Evolutionary conservation across 1,140 invertebrate genomes (phyloP), one percentile per base, ranked within the genome.

Genomic region (Pectinophora gossypiella): DNA sequence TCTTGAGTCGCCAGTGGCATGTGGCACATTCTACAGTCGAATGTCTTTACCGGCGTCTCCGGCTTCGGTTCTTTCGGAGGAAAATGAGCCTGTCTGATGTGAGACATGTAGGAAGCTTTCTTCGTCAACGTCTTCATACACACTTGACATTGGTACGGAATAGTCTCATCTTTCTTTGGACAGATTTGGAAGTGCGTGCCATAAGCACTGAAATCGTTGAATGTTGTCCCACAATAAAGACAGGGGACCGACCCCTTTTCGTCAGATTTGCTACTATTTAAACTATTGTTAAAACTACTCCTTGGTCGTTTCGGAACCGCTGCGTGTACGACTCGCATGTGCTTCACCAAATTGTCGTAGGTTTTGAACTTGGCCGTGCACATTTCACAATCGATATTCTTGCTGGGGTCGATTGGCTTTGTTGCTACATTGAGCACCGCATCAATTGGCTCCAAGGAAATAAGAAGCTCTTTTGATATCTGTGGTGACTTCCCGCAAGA

Each of bases 21-120:
- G 18, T 49, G 59, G 45, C 87, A 89, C 57, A 87, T 76, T 19
- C 81, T 68, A 59, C 87, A 89, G 21, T 76, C 65, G 22, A 71
- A 71, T 19, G 32, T 15, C 23, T 52, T 56, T 40, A 58, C 6
- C 5, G 12, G 13, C 18, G 45, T 1, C 19, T 50, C 36, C 10
- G 18, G 42, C 58, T 63, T 16, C 32, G 19, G 10, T 18, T 36
- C 32, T 4, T 27, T 35, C 15, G 51, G 44, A 22, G 51, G 53
- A 19, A 64, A 68, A 63, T 51, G 68, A 44, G 56, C 44, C 27
- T 61, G 52, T 49, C 73, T 86, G 7, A 84, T 22, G 48, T 86
- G 81, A 1, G 56, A 19, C n/a, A 75, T 69, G 45, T 81, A 84
- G 4, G 61, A 56, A 0, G 43, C 55, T 44, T 66, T 75, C 51